Conservation (phyloP, 2,888 invertebrate genomes). For the Nyleta sp. region DNA sequence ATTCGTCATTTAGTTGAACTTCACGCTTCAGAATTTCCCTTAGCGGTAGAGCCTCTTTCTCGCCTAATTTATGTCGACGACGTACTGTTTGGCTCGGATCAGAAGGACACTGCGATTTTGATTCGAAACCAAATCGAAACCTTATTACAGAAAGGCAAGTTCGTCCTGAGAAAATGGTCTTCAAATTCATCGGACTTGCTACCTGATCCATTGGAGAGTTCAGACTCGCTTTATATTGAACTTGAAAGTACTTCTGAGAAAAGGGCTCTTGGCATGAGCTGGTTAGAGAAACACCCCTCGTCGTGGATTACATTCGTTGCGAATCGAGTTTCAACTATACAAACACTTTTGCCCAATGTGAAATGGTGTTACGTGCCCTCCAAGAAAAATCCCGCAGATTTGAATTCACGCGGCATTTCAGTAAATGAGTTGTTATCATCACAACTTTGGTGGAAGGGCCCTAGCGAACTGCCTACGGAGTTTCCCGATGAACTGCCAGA, state of each 20-base stretch:
- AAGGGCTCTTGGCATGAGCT: not conserved
- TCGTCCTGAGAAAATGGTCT: too few species aligned
- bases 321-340: not conserved
- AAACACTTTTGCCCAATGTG: not conserved
- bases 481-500: too few species aligned
- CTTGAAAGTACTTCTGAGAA: not conserved
- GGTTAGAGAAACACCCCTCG: not conserved
- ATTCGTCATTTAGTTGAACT: constrained; percentile 13
- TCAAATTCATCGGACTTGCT: too few species aligned
- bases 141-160: too few species aligned
- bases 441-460: not conserved
- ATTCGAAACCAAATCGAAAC: too few species aligned
- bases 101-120: too few species aligned
- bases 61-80: too few species aligned
- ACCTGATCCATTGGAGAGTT: not conserved
- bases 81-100: too few species aligned
- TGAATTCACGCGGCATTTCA: not conserved
- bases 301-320: not conserved
- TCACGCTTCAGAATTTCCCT: too few species aligned
- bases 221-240: not conserved
- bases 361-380: not conserved
- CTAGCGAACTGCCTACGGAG: too few species aligned
- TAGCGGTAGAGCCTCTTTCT: too few species aligned
- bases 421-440: not conserved
- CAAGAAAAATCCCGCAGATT: not conserved